phyloP scores from a whole-genome alignment of 2,888 invertebrate species.

The Acronicta leporina region DNA sequence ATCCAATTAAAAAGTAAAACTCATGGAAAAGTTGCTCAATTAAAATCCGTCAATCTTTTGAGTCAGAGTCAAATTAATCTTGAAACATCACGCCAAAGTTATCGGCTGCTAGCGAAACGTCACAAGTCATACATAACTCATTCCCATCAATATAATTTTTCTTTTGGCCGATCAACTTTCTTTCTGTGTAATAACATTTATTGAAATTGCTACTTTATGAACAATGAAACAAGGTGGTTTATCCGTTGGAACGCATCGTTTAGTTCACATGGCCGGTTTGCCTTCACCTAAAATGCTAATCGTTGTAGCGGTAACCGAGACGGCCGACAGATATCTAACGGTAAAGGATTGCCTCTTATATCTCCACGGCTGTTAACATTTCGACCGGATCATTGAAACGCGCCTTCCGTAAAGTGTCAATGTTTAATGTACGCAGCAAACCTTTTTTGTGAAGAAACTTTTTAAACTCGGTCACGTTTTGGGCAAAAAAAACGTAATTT shows the following conservation, averaged over 20 bases:
- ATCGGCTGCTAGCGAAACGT: neutral
- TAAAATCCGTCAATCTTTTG: neutral
- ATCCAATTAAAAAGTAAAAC: constrained; percentile 1
- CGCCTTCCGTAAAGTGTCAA: constrained; percentile 17
- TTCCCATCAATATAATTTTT: constrained; percentile 17
- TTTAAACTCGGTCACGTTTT: constrained; percentile 15
- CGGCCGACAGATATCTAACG: constrained; percentile 69
- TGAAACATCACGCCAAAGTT: neutral
- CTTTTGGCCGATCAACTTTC: constrained; percentile 51
- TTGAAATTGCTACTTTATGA: constrained; percentile 10
- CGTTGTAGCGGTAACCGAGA: constrained; percentile 64
- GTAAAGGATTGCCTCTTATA: constrained; percentile 68
- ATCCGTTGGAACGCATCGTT: constrained; percentile 22
- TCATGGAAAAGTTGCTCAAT: neutral
- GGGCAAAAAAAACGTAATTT: constrained; percentile 5
- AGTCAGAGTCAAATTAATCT: neutral
- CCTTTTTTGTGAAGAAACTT: constrained; percentile 1
- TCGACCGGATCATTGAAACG: constrained; percentile 23
- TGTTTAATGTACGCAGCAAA: neutral
- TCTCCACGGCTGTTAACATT: constrained; percentile 35
- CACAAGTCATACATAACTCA: constrained; percentile 18
- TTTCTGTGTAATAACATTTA: constrained; percentile 24
- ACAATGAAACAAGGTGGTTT: constrained; percentile 19
- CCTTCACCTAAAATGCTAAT: constrained; percentile 86
- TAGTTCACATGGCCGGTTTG: constrained; percentile 65